Base-by-base conservation (phyloP, 2,797 vertebrate species). In the Acanthiza pusilla region DNA sequence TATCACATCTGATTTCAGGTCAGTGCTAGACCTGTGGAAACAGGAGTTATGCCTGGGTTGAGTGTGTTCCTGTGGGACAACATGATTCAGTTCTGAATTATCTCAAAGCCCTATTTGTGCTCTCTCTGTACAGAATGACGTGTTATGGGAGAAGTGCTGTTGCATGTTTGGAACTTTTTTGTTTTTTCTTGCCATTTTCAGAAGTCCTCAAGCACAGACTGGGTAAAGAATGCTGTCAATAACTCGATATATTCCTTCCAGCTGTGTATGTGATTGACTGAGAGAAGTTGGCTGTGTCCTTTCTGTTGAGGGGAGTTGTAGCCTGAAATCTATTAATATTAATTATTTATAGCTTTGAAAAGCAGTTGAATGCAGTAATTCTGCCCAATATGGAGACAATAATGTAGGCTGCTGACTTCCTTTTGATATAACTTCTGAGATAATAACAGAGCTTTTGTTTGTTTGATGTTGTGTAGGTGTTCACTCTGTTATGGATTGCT, bases 401-500 rank as follows among this genome's bases (percentile, higher is more conserved):
- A 36, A 47, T 42, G 53, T 82, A 74, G 43, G 25, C 45, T 82
- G 13, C 11, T 40, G 11, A 30, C 22, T 76, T 51, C 2, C 23
- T 85, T 63, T 60, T 36, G 45, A 7, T 75, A 19, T 74, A 77
- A 68, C 16, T 75, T 38, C 13, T 25, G 21, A 40, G 62, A n/a
- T 22, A 75, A 12, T 84, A 66, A 79, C 27, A n/a, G 34, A 29
- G 51, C 57, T 58, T 71, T 86, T 54, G 13, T 27, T 88, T 53
- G 25, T 63, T 91, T 94, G 58, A 47, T 92, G 42, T 97, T 94
- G 34, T 83, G 1, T 85, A 99, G 99, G 99, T 99, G 63, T 98
- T 99, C 77, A 97, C 98, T 90, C 89, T 99, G 96, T 84, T 99
- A 92, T 99, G 98, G 91, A 99, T 99, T 48, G 97, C 99, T 25